Conservation (phyloP, 2,888 invertebrate genomes). For the Helleia helle region DNA sequence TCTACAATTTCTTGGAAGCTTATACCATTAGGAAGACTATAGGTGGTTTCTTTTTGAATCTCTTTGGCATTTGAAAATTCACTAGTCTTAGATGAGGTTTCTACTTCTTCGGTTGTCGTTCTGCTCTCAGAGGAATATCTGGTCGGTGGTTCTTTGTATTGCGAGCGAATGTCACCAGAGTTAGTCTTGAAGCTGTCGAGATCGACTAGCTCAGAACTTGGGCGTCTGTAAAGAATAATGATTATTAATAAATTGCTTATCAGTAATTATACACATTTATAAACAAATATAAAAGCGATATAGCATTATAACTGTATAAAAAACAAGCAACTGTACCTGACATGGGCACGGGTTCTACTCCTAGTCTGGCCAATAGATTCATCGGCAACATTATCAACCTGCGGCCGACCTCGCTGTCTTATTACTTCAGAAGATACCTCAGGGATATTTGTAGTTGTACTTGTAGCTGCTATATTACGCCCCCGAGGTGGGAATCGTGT, state of each 20-base stretch:
- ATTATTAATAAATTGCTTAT: neutral
- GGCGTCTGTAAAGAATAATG: conserved; percentile 67
- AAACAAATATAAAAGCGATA: neutral
- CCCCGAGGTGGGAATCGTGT: conserved; percentile 89
- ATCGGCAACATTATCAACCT: conserved; percentile 59
- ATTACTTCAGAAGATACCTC: conserved; percentile 60
- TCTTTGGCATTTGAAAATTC: conserved; percentile 46
- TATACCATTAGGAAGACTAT: conserved; percentile 49
- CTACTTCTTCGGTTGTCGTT: conserved; percentile 72
- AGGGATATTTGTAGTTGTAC: conserved; percentile 60
- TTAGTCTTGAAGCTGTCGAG: conserved; percentile 87
- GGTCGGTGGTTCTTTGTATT: conserved; percentile 61
- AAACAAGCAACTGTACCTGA: conserved; percentile 47
- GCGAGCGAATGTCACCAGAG: conserved; percentile 70
- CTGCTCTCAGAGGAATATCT: conserved; percentile 63
- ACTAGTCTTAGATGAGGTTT: conserved; percentile 41
- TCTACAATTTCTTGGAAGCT: conserved; percentile 55
- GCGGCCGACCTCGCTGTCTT: conserved; percentile 50
- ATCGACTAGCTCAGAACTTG: conserved; percentile 86
- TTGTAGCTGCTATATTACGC: conserved; percentile 59
- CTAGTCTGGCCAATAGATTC: conserved; percentile 65
- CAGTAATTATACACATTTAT: neutral
- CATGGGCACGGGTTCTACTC: conserved; percentile 75
- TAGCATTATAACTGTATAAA: conserved; percentile 3
- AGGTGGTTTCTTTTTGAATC: conserved; percentile 46